phyloP scores from a whole-genome alignment of 2,797 vertebrate species.

The Protonibea diacanthus region DNA sequence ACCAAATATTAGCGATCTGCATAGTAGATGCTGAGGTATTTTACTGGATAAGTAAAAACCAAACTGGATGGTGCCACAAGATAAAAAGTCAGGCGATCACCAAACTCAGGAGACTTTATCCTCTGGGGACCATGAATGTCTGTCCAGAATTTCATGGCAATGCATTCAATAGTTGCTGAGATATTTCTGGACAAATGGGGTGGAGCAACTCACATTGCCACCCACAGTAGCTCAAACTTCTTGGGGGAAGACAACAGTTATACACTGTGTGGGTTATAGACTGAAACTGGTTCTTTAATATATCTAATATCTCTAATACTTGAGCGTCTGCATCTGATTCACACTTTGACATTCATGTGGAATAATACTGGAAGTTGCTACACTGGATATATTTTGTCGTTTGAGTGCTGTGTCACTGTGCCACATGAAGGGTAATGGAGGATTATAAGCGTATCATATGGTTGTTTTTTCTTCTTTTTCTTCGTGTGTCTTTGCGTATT shows the following conservation, averaged over 20 bases:
- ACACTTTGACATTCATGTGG: slow-evolving; percentile 49
- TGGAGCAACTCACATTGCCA: neutral
- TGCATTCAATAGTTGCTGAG: neutral
- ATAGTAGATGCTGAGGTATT: neutral
- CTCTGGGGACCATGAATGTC: neutral
- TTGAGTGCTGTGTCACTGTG: slow-evolving; percentile 38
- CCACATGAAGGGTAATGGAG: slow-evolving; percentile 45
- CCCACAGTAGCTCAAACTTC: neutral
- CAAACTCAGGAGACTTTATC: neutral
- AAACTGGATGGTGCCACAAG: neutral
- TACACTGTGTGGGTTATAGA: neutral
- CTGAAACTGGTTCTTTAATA: neutral
- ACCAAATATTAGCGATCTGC: neutral
- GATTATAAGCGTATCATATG: slow-evolving; percentile 47
- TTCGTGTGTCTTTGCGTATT: slow-evolving; percentile 44
- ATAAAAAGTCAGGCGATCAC: neutral
- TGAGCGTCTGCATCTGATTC: slow-evolving; percentile 46
- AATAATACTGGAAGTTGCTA: slow-evolving; percentile 55
- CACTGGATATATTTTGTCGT: slow-evolving; percentile 35
- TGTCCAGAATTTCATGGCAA: neutral
- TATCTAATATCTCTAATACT: neutral
- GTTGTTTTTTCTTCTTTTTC: slow-evolving; percentile 44
- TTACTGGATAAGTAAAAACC: neutral
- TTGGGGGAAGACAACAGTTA: neutral
- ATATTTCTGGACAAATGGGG: neutral